These are phyloP conservation scores for Sula dactylatra DNA, from an alignment of 2,113 vertebrate genomes.

Conservation along the genomic window DNA sequence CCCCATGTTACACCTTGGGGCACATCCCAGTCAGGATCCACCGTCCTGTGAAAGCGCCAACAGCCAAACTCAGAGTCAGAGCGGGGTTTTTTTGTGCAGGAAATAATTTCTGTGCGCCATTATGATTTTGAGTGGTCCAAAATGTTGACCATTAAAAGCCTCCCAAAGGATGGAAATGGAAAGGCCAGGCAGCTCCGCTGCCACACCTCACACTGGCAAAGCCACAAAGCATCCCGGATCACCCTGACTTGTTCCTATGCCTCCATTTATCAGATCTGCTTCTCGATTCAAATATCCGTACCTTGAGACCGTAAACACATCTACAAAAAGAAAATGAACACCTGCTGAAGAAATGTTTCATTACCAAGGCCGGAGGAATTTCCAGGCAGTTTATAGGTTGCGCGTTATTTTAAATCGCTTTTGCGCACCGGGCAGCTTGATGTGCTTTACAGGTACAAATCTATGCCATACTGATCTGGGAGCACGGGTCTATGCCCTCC, in stretches of 20 bases:
- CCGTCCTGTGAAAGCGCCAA: not conserved
- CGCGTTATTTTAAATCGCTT: not conserved
- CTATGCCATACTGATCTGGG: not conserved
- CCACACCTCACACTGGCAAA: not conserved
- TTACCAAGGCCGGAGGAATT: not conserved
- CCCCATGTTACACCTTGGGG: rapidly evolving
- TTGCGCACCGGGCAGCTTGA: rapidly evolving
- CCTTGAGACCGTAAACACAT: not conserved
- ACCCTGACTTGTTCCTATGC: not conserved
- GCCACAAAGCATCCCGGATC: not conserved
- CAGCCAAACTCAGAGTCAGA: not conserved
- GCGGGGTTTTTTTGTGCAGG: rapidly evolving
- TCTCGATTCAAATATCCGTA: not conserved
- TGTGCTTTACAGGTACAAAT: not conserved
- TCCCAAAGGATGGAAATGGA: not conserved
- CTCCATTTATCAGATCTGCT: not conserved
- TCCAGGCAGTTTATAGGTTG: not conserved
- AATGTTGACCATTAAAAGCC: not conserved
- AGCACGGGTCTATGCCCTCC: not conserved
- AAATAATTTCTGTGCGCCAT: not conserved
- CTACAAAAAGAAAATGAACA: not conserved
- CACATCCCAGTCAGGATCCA: not conserved
- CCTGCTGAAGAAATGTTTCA: not conserved
- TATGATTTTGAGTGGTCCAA: not conserved
- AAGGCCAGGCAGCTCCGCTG: not conserved